Conservation (phyloP, 2,113 vertebrate species). For the Sebastes schlegelii region DNA sequence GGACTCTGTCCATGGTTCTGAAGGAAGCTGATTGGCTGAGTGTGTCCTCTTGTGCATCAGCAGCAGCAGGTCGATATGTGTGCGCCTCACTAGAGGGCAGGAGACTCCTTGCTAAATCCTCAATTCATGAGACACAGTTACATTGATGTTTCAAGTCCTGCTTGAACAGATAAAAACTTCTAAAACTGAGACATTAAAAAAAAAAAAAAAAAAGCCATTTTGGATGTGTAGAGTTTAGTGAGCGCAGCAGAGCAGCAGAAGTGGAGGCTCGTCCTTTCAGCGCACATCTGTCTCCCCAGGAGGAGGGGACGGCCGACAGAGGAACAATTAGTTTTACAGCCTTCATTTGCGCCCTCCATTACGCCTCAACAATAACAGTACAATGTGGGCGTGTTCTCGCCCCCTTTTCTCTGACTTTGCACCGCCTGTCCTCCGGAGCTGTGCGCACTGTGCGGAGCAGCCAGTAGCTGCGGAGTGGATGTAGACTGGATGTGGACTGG, state of each 20-base stretch:
- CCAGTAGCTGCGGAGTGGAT: slow-evolving; percentile 64
- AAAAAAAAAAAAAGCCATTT: background rate
- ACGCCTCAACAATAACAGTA: slow-evolving; percentile 19
- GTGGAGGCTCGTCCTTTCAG: slow-evolving; percentile 27
- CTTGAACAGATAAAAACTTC: background rate
- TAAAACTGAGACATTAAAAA: background rate
- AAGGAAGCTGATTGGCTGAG: slow-evolving; percentile 36
- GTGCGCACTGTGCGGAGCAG: slow-evolving; percentile 56
- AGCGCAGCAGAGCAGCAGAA: background rate
- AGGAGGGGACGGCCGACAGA: slow-evolving; percentile 24
- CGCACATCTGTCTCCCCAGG: slow-evolving; percentile 30
- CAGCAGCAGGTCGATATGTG: background rate
- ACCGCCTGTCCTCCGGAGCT: slow-evolving; percentile 37
- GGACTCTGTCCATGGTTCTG: slow-evolving; percentile 75
- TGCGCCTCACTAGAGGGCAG: slow-evolving; percentile 55
- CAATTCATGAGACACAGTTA: background rate
- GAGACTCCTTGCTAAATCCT: slow-evolving; percentile 27
- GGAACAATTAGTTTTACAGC: slow-evolving; percentile 71
- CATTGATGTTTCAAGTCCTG: accelerated
- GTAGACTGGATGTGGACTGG: slow-evolving; percentile 30
- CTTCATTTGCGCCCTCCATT: slow-evolving; percentile 65
- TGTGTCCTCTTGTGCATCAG: background rate
- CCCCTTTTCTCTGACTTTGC: slow-evolving; percentile 46
- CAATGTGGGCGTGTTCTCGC: slow-evolving; percentile 69
- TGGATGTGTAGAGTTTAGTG: background rate